phyloP scores from a whole-genome alignment of 2,113 vertebrate species.

The Cryptoleucopteryx plumbea region DNA sequence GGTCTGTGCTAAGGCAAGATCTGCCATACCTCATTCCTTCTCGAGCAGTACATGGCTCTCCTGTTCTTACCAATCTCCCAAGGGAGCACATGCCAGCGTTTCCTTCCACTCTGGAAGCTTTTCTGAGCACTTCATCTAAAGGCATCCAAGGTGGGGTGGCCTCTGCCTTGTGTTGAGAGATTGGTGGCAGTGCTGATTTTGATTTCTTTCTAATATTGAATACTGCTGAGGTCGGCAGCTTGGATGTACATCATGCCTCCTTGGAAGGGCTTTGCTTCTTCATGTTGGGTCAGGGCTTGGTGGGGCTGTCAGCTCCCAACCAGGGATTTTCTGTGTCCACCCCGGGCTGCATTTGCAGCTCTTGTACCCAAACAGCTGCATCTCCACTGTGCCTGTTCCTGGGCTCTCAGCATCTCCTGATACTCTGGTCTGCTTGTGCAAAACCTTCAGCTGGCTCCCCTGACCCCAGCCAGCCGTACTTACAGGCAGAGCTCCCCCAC shows the following conservation, averaged over 20 bases:
- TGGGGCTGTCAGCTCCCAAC: not conserved
- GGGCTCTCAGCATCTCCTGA: not conserved
- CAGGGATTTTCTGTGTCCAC: not conserved
- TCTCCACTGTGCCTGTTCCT: not conserved
- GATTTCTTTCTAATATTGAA: not conserved
- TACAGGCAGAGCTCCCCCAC: not conserved
- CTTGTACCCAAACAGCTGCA: not conserved
- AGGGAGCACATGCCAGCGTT: not conserved
- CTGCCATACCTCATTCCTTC: not conserved
- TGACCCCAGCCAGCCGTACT: not conserved
- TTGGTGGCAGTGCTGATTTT: not conserved
- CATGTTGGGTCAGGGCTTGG: fast-evolving
- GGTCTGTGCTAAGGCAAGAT: not conserved
- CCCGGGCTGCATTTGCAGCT: not conserved
- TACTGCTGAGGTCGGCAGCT: not conserved
- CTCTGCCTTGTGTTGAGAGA: not conserved
- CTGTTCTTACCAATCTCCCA: not conserved
- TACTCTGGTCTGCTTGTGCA: not conserved
- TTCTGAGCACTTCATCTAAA: not conserved
- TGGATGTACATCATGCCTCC: not conserved
- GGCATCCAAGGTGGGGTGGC: not conserved
- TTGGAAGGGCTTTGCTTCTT: not conserved
- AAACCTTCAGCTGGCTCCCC: not conserved
- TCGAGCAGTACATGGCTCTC: not conserved
- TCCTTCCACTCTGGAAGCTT: not conserved